These are phyloP conservation scores for Enteromius trimaculatus DNA, from an alignment of 2,797 vertebrate species.

Conservation along the genomic window DNA sequence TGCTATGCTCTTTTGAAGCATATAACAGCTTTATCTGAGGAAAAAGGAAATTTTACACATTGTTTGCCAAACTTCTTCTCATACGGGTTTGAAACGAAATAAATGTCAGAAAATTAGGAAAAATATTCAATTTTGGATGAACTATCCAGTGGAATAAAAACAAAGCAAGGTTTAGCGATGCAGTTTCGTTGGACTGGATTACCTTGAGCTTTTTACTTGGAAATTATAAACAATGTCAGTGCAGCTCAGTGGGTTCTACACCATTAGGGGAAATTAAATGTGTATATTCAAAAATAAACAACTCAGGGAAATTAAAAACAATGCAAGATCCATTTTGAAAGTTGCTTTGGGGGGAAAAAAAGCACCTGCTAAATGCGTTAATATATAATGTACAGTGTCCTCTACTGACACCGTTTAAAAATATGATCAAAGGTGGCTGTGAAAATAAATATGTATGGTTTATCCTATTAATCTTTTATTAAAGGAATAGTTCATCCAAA, in stretches of 20 bases:
- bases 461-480: neutral
- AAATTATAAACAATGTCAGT: neutral
- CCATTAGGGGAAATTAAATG: neutral
- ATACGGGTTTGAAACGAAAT: neutral
- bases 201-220: too few species aligned
- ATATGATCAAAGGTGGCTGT: neutral
- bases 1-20: slow-evolving; percentile 2
- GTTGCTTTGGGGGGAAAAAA: neutral
- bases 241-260: neutral
- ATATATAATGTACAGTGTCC: neutral
- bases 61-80: neutral
- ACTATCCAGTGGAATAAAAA: neutral
- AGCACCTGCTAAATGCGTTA: neutral
- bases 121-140: neutral
- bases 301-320: neutral
- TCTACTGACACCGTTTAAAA: neutral
- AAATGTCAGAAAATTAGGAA: neutral
- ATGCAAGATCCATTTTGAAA: neutral
- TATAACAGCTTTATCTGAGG: neutral
- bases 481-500: too few species aligned
- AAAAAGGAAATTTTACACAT: neutral
- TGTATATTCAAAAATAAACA: neutral
- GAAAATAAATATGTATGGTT: neutral
- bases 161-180: neutral
- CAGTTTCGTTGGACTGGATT: too few species aligned